Evolutionary conservation across 2,797 vertebrate genomes (phyloP).

Genomic region (Tenualosa ilisha): DNA sequence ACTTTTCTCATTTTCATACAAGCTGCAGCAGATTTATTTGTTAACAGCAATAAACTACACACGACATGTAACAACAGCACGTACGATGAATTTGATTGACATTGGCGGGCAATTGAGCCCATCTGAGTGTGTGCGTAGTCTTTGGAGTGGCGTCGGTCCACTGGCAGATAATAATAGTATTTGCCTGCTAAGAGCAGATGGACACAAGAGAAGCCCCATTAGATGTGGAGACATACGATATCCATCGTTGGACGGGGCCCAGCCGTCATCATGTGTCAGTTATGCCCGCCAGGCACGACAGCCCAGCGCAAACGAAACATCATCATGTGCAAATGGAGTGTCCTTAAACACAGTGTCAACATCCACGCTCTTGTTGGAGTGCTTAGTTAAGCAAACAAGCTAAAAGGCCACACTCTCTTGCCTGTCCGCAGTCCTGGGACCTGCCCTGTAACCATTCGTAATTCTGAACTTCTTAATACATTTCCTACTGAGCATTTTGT

Average conservation of each 20-base stretch:
- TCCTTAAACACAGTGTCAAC: neutral
- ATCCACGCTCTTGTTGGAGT: neutral
- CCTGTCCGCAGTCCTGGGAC: neutral
- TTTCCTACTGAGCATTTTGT: too few species aligned
- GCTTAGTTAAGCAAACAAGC: neutral
- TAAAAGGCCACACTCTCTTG: neutral
- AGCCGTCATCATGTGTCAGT: constrained; percentile 7
- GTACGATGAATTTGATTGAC: neutral
- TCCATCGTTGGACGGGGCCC: neutral
- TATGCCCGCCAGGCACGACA: neutral
- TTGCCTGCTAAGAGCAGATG: constrained; percentile 7
- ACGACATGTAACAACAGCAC: neutral
- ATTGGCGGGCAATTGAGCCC: neutral
- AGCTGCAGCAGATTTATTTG: neutral
- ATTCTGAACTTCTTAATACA: neutral
- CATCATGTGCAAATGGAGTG: neutral
- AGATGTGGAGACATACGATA: neutral
- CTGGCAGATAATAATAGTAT: constrained; percentile 3
- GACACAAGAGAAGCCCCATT: neutral
- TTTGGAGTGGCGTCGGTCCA: neutral
- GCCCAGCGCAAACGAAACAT: neutral
- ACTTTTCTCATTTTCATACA: neutral
- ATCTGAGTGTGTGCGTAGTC: neutral
- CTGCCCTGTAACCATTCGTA: neutral
- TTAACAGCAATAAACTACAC: neutral